Evolutionary conservation across 2,113 vertebrate species (phyloP).

Genomic region (Herpailurus yagouaroundi): DNA sequence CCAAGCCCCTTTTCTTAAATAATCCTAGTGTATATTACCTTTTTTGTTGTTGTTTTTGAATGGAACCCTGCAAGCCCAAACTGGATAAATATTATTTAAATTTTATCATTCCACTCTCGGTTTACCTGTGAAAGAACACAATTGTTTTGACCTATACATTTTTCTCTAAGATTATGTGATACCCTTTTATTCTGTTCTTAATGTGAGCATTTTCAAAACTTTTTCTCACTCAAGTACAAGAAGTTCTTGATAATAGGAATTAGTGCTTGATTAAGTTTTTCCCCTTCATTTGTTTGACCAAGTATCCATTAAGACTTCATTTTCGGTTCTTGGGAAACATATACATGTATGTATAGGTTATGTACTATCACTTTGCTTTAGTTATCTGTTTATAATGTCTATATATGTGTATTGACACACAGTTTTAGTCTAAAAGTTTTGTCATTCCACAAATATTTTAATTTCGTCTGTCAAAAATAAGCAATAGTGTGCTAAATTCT

Average conservation of each 20-base stretch:
- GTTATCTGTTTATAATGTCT: neutral
- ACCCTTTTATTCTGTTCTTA: neutral
- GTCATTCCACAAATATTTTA: slow-evolving; percentile 11
- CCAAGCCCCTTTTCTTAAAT: neutral
- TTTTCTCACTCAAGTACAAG: neutral
- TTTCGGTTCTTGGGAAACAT: neutral
- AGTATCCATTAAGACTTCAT: neutral
- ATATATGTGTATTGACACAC: neutral
- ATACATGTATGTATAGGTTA: neutral
- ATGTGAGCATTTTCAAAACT: slow-evolving; percentile 48
- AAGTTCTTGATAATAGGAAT: slow-evolving; percentile 13
- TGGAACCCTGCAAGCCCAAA: neutral
- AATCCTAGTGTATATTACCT: neutral
- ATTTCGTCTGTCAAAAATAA: slow-evolving; percentile 49
- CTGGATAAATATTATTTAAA: neutral
- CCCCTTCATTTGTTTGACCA: neutral
- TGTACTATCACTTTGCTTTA: neutral
- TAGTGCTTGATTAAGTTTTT: neutral
- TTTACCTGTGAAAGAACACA: neutral
- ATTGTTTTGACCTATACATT: slow-evolving; percentile 24
- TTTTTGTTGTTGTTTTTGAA: neutral
- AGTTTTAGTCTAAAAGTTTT: slow-evolving; percentile 45
- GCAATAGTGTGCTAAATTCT: neutral
- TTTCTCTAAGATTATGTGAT: neutral
- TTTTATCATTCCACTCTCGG: neutral